Base-by-base conservation (phyloP, 2,888 invertebrate genomes). In the Barypeithes pellucidus region DNA sequence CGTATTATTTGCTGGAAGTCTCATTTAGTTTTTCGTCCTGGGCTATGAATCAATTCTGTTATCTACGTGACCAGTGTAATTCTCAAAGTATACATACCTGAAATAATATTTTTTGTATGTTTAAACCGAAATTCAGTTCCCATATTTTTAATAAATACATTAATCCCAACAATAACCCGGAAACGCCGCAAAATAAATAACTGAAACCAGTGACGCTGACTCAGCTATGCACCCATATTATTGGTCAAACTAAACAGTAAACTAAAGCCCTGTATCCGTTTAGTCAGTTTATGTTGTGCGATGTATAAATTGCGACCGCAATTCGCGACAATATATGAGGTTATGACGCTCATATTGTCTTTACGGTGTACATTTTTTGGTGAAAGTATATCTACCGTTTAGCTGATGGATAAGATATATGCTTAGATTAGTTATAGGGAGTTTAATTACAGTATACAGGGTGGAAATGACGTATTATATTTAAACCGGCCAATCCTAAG, bases 211-310 rank as follows among this genome's bases (percentile, higher is more conserved):
- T 57, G 18, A 57, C 33, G 33, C 54, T 57, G 33, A 57, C 54
- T 8, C 16, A 18, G 54, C 16, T 57, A 11, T 33, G 36, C 33
- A 18, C n/a, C 9, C 29, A 45, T 61, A 61, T 61, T 61, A 45
- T 61, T 61, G 61, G 45, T 57, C 45, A 16, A 61, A 61, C 43
- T 45, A 24, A 43, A 24, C 61, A 61, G 61, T 43, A 61, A 61
- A 61, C 61, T 45, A 61, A 61, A 61, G 43, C 29, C 24, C 14
- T 45, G 24, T 61, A 61, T 61, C 61, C 61, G 61, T 61, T 61
- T 45, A 45, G 45, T 45, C 61, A 61, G 61, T 61, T 61, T 61
- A 61, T 43, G 43, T 45, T 43, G 14, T 43, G 16, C 45, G 2
- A 61, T 45, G 61, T 61, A 24, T 61, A 61, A 61, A 43, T 24